These are phyloP conservation scores for Torymus auratus DNA, from an alignment of 2,888 invertebrate genomes.

Conservation along the genomic window DNA sequence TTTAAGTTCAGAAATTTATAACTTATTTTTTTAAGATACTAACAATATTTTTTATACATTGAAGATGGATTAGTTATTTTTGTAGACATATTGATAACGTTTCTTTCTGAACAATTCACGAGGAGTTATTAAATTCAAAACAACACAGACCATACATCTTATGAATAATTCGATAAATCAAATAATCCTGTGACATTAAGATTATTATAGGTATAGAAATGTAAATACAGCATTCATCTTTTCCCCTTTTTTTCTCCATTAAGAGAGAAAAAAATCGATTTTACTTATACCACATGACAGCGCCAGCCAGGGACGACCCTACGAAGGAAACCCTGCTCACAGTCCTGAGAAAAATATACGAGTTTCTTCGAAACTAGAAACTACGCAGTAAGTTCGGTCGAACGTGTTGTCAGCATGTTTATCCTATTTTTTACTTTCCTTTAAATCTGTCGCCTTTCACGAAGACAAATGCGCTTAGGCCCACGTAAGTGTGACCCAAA, in stretches of 20 bases:
- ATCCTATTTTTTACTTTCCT: conserved; percentile 59
- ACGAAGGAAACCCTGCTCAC: conserved; percentile 27
- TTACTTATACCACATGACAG: conserved; percentile 56
- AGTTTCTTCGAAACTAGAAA: conserved; percentile 33
- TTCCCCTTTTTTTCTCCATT: no score
- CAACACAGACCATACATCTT: no score
- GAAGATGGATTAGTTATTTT: no score
- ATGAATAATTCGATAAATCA: background rate
- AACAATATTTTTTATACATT: no score
- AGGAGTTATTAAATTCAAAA: no score
- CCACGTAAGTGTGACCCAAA: conserved; percentile 46
- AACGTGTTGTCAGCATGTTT: conserved; percentile 48
- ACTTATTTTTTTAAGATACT: no score
- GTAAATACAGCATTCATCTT: no score
- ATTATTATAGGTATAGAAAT: no score
- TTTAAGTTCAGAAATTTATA: no score
- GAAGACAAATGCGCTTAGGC: conserved; percentile 37
- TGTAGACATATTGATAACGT: no score
- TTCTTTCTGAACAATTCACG: no score
- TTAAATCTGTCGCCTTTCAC: conserved; percentile 49
- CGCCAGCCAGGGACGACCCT: conserved; percentile 27
- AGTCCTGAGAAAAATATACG: conserved; percentile 36
- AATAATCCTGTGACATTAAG: background rate
- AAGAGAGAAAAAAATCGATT: conserved; percentile 4
- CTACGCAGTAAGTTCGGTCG: conserved; percentile 40